Evolutionary conservation across 2,888 invertebrate genomes (phyloP).

Genomic region (Hedychridium roseum): DNA sequence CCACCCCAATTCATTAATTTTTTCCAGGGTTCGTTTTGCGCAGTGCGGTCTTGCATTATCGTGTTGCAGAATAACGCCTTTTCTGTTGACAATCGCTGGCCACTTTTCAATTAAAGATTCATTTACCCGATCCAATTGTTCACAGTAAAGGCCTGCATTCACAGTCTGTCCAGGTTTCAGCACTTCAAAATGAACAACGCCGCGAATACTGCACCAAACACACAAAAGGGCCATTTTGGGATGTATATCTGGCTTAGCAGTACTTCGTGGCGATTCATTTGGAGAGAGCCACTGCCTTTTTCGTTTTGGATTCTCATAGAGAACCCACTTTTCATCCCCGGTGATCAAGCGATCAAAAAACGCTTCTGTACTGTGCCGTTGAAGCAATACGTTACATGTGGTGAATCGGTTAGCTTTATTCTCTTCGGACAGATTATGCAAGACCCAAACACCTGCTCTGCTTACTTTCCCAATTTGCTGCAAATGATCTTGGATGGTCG

Average conservation of each 20-base stretch:
- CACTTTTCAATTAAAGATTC: slow-evolving; percentile 23
- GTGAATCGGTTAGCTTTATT: too few relatives aligned
- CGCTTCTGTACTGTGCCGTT: slow-evolving; percentile 8
- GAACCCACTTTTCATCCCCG: too few relatives aligned
- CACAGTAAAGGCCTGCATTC: slow-evolving; percentile 24
- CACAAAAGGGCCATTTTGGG: slow-evolving; percentile 18
- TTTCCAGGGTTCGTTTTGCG: slow-evolving; percentile 13
- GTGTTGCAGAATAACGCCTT: slow-evolving; percentile 15
- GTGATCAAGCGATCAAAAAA: too few relatives aligned
- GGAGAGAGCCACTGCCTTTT: slow-evolving; percentile 13
- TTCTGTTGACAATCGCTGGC: slow-evolving; percentile 20
- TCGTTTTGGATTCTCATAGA: too few relatives aligned
- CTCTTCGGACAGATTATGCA: too few relatives aligned
- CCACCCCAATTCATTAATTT: slow-evolving; percentile 11
- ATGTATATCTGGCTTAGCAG: slow-evolving; percentile 15
- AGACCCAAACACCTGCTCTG: too few relatives aligned
- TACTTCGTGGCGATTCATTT: slow-evolving; percentile 13
- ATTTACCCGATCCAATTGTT: slow-evolving; percentile 26
- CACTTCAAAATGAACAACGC: slow-evolving; percentile 22
- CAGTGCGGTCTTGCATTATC: slow-evolving; percentile 17
- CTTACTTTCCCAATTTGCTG: too few relatives aligned
- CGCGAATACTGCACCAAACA: slow-evolving; percentile 17
- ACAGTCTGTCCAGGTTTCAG: slow-evolving; percentile 26
- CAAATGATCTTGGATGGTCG: too few relatives aligned
- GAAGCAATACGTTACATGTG: too few relatives aligned